A percentile compares a stretch with the other conserved stretches of the same genome.
Evolutionary conservation across 2,888 invertebrate genomes (phyloP).

Genomic region (Ctena decussata): DNA sequence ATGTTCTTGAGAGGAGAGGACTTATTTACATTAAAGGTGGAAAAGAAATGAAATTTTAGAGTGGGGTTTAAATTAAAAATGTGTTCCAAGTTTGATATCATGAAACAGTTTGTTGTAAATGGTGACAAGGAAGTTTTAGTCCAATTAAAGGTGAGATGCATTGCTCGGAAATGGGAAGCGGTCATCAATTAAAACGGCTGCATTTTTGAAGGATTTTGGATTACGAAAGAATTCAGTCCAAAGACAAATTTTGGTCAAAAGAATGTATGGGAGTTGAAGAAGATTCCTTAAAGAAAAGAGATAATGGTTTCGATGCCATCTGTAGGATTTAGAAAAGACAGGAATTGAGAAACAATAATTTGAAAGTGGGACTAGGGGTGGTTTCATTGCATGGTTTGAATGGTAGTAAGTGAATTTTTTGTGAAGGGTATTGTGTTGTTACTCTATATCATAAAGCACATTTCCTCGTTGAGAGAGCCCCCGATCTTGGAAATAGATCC

Average conservation of each 20-base stretch:
- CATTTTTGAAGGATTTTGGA: no score
- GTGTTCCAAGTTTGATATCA: background rate
- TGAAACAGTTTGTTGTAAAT: background rate
- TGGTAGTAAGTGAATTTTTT: background rate
- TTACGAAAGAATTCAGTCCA: no score
- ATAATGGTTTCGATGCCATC: no score
- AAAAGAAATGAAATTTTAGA: background rate
- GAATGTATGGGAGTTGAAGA: no score
- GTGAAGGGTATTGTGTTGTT: slow-evolving; percentile 7
- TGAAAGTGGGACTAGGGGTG: background rate
- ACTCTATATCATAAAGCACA: slow-evolving; percentile 47
- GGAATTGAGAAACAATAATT: background rate
- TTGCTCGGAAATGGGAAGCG: no score
- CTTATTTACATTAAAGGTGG: background rate
- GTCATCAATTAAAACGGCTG: no score
- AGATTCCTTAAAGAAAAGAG: no score
- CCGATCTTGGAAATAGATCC: background rate
- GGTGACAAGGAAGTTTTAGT: background rate
- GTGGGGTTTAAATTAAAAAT: background rate
- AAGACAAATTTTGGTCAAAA: no score
- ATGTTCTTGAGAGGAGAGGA: background rate
- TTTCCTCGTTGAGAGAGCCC: slow-evolving; percentile 18
- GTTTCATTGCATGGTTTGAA: background rate
- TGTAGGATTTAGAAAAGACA: background rate
- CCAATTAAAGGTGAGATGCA: no score